These are phyloP conservation scores for Argyrosomus japonicus DNA, from an alignment of 2,113 vertebrate species.

Conservation along the genomic window DNA sequence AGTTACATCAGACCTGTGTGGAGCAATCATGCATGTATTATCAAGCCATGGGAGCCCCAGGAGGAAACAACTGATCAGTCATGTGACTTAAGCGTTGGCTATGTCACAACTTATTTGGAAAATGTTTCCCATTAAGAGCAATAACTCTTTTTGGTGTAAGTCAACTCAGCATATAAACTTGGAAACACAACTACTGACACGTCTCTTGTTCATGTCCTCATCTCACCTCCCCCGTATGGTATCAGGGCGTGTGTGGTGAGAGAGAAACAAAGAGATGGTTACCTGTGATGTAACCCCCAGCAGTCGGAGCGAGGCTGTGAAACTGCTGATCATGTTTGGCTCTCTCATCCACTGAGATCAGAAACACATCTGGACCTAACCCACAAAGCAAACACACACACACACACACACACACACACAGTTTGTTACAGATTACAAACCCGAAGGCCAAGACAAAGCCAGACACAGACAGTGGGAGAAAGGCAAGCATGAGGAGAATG, in stretches of 20 bases:
- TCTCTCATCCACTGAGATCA: conserved; percentile 96
- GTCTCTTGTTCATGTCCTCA: neutral
- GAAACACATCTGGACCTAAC: conserved; percentile 93
- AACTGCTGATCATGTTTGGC: conserved; percentile 99
- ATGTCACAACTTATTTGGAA: too few species aligned
- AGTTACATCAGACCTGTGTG: too few species aligned
- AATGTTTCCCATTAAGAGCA: too few species aligned
- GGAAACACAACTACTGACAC: neutral
- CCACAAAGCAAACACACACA: conserved; percentile 33
- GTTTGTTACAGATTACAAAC: neutral
- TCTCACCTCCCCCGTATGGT: neutral
- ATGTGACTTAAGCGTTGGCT: too few species aligned
- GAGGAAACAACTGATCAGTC: too few species aligned
- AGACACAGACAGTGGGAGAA: conserved; percentile 3
- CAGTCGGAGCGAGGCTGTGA: conserved; percentile 92
- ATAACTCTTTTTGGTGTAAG: too few species aligned
- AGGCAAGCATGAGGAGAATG: conserved; percentile 51
- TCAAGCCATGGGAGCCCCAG: too few species aligned
- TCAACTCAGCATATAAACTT: too few species aligned
- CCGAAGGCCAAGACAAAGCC: neutral
- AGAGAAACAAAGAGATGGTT: neutral
- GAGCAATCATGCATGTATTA: too few species aligned
- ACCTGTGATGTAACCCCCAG: conserved; percentile 97
- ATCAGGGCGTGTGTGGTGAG: neutral
- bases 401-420: conserved; percentile 26